Conservation (phyloP, 2,888 invertebrate species). For the Eumerus sabulonum region DNA sequence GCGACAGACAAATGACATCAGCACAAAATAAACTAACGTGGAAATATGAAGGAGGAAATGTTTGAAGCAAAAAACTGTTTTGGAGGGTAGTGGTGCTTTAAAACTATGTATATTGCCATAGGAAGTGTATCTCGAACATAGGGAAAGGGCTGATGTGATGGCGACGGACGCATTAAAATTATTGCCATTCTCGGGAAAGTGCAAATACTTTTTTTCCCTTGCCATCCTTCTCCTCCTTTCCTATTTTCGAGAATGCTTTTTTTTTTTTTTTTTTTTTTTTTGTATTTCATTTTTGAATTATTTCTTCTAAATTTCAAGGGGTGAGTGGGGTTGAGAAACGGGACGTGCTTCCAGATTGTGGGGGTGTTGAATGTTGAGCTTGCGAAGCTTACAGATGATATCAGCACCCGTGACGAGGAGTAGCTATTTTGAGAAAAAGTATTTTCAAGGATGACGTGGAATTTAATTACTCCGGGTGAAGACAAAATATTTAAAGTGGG, state of each 20-base stretch:
- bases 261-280: background rate
- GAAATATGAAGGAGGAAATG: slow-evolving; percentile 44
- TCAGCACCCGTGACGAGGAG: slow-evolving; percentile 1
- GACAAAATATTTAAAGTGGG: slow-evolving; percentile 9
- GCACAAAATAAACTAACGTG: slow-evolving; percentile 52
- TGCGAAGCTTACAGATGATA: background rate
- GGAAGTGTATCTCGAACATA: slow-evolving; percentile 8
- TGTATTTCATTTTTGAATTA: slow-evolving; percentile 14
- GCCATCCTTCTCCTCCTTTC: no score
- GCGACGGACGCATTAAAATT: slow-evolving; percentile 27
- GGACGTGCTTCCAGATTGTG: background rate
- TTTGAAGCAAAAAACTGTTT: slow-evolving; percentile 12
- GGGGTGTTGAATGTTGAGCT: background rate
- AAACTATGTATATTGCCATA: background rate
- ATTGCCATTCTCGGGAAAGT: slow-evolving; percentile 24
- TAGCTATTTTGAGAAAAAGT: slow-evolving; percentile 17
- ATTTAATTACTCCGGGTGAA: slow-evolving; percentile 25
- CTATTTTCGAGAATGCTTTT: background rate
- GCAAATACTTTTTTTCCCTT: slow-evolving; percentile 26
- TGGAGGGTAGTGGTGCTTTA: background rate
- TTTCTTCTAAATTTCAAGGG: slow-evolving; percentile 16
- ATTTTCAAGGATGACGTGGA: slow-evolving; percentile 20
- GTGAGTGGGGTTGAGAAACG: background rate
- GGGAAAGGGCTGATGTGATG: slow-evolving; percentile 12
- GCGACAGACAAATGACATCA: slow-evolving; percentile 53